Conservation (phyloP, 2,113 vertebrate species). For the Toxotes chatareus region DNA sequence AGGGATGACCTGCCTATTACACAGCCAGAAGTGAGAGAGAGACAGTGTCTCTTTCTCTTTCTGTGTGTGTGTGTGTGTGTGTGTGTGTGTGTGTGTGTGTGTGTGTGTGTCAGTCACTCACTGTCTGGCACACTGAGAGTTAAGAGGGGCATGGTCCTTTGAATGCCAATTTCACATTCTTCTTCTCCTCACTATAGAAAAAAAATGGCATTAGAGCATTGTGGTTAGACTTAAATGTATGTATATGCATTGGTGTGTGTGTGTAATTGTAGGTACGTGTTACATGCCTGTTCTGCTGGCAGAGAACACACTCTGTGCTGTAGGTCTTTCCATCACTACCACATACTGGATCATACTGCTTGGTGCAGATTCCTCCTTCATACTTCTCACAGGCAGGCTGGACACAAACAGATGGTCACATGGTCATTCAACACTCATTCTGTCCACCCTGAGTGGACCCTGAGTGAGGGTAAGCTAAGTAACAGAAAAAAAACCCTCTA, state of each 20-base stretch:
- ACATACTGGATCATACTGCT: slow-evolving; percentile 73
- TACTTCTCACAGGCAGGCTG: slow-evolving; percentile 46
- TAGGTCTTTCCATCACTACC: slow-evolving; percentile 71
- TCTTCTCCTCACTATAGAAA: slow-evolving; percentile 22
- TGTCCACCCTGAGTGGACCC: not conserved
- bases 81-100: not conserved
- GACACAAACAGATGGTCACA: not conserved
- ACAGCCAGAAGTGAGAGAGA: too few species aligned
- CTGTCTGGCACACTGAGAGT: not conserved
- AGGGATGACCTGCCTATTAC: too few species aligned
- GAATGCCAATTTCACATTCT: slow-evolving; percentile 21
- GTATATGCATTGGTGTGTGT: not conserved
- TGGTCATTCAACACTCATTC: not conserved
- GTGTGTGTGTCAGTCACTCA: not conserved
- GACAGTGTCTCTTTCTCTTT: too few species aligned
- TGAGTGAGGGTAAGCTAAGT: too few species aligned
- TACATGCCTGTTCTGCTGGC: slow-evolving; percentile 64
- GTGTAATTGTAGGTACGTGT: not conserved
- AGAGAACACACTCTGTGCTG: slow-evolving; percentile 72
- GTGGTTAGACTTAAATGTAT: not conserved
- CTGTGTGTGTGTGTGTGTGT: not conserved
- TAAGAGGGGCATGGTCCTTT: not conserved
- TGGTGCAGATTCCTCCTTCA: slow-evolving; percentile 39
- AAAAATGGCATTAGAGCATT: not conserved
- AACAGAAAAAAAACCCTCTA: too few species aligned